These are phyloP conservation scores for Acanthurus tractus DNA, from an alignment of 2,797 vertebrate species.

Conservation along the genomic window DNA sequence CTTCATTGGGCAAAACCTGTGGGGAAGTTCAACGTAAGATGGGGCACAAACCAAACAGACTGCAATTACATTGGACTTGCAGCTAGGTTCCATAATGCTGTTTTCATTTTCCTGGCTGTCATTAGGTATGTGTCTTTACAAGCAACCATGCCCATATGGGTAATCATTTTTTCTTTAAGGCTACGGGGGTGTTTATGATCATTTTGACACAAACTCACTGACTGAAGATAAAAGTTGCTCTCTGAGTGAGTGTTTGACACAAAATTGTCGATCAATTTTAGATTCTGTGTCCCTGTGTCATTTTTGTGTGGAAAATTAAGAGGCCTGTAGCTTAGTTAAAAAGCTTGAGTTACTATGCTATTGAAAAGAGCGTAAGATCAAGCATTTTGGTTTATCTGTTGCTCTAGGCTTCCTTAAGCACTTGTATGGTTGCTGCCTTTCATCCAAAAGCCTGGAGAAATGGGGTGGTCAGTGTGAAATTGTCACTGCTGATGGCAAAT, in stretches of 20 bases:
- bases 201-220: slow-evolving; percentile 4
- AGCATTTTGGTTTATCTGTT: slow-evolving; percentile 58
- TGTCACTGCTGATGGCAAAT: not conserved
- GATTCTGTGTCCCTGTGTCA: slow-evolving; percentile 9
- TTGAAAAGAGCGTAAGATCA: slow-evolving; percentile 33
- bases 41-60: not conserved
- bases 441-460: slow-evolving; percentile 27
- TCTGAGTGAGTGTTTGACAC: slow-evolving; percentile 27
- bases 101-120: not conserved
- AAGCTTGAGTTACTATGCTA: slow-evolving; percentile 19
- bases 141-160: not conserved
- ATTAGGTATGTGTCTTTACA: not conserved
- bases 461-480: slow-evolving; percentile 16
- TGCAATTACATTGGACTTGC: slow-evolving; percentile 1
- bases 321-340: slow-evolving; percentile 50
- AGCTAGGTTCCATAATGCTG: slow-evolving; percentile 1
- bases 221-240: slow-evolving; percentile 8
- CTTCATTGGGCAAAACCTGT: not conserved
- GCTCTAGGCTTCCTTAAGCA: slow-evolving; percentile 57
- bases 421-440: slow-evolving; percentile 37
- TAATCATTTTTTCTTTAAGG: not conserved
- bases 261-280: slow-evolving; percentile 1
- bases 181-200: slow-evolving; percentile 4
- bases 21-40: not conserved
- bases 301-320: slow-evolving; percentile 32